Evolutionary conservation across 2,797 vertebrate species (phyloP).

Genomic region (Acrossocheilus wenchowensis): DNA sequence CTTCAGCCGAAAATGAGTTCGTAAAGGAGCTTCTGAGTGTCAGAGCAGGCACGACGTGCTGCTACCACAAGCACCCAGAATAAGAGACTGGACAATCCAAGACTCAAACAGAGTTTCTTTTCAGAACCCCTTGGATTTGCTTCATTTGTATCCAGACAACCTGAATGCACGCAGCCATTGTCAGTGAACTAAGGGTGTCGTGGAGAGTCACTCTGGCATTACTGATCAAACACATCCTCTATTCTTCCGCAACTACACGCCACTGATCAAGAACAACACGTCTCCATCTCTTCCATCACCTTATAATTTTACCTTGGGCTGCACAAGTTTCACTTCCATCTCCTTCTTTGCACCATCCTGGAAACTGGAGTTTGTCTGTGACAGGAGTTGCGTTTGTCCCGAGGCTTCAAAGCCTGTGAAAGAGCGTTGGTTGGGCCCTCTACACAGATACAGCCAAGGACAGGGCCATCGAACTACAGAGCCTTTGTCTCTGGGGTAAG

Average conservation of each 20-base stretch:
- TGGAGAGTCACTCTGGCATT: conserved; percentile 48
- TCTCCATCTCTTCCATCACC: conserved; percentile 52
- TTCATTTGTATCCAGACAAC: conserved; percentile 15
- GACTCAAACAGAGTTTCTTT: conserved; percentile 9
- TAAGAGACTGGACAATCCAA: conserved; percentile 58
- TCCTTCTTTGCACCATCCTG: conserved; percentile 72
- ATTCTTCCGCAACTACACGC: conserved; percentile 51
- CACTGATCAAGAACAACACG: conserved; percentile 46
- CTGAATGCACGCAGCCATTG: conserved; percentile 49
- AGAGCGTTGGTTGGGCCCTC: conserved; percentile 67
- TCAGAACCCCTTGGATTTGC: conserved; percentile 11
- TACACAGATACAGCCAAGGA: conserved; percentile 72
- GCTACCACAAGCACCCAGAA: conserved; percentile 77
- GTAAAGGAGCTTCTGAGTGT: conserved; percentile 79
- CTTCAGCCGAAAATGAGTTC: conserved; percentile 89
- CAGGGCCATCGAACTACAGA: conserved; percentile 90
- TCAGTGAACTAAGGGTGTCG: conserved; percentile 46
- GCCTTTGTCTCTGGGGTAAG: conserved; percentile 91
- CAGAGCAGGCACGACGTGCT: conserved; percentile 87
- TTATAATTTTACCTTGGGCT: conserved; percentile 61
- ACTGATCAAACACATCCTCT: conserved; percentile 32
- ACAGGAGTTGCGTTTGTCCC: conserved; percentile 75
- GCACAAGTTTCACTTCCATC: conserved; percentile 63
- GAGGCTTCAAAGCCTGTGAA: conserved; percentile 63
- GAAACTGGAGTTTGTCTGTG: conserved; percentile 78